phyloP scores from a whole-genome alignment of 2,888 invertebrate species.

The Dicyrtomina minuta region DNA sequence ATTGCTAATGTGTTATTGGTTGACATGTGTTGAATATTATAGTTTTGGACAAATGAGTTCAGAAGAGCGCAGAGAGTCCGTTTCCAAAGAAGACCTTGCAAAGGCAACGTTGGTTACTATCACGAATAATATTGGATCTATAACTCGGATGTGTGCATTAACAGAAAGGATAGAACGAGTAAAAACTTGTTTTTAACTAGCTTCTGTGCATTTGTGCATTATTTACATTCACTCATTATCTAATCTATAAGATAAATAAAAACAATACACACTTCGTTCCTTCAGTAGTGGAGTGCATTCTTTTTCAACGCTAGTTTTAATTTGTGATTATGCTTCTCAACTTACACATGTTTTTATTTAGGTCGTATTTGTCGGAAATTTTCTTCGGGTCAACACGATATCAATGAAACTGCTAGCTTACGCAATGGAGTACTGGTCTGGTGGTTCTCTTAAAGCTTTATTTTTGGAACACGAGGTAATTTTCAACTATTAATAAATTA shows the following conservation, averaged over 20 bases:
- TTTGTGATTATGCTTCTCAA: too few relatives aligned
- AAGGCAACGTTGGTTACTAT: conserved; percentile 94
- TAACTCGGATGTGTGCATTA: conserved; percentile 91
- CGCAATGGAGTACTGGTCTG: conserved; percentile 99
- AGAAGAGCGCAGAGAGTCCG: conserved; percentile 75
- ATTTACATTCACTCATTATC: too few relatives aligned
- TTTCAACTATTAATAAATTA: too few relatives aligned
- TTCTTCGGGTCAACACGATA: conserved; percentile 92
- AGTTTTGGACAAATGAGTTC: conserved; percentile 98
- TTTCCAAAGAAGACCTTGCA: conserved; percentile 85
- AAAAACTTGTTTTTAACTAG: too few relatives aligned
- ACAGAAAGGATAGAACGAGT: too few relatives aligned
- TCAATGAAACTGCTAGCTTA: conserved; percentile 94
- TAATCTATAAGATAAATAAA: too few relatives aligned
- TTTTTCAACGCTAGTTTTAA: too few relatives aligned
- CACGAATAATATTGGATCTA: conserved; percentile 98
- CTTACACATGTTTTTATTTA: too few relatives aligned
- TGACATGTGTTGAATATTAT: conserved; percentile 54
- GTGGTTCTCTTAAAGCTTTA: conserved; percentile 91
- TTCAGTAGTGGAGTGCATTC: too few relatives aligned
- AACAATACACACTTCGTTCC: too few relatives aligned
- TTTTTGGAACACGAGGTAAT: conserved; percentile 97
- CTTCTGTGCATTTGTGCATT: too few relatives aligned
- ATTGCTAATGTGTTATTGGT: too few relatives aligned
- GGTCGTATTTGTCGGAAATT: conserved; percentile 98